Evolutionary conservation across 2,888 invertebrate species (phyloP).

Genomic region (Drosophila parthenogenetica): DNA sequence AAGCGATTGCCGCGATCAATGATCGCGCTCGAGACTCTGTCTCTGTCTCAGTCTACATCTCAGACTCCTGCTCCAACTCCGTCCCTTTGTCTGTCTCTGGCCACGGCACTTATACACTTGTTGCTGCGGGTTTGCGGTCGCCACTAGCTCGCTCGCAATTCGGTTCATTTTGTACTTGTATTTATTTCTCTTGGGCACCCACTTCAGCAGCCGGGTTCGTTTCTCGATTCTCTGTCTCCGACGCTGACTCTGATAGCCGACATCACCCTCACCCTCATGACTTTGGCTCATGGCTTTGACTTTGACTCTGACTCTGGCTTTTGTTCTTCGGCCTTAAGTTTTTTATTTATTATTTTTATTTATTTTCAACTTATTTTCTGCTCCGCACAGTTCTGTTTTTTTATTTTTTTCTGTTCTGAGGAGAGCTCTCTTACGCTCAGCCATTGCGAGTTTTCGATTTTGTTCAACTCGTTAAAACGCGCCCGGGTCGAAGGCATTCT

Average conservation of each 20-base stretch:
- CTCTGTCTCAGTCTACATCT: constrained; percentile 21
- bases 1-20: constrained; percentile 83
- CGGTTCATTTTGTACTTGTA: constrained; percentile 64
- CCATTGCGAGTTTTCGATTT: constrained; percentile 71
- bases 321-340: constrained; percentile 64
- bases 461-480: constrained; percentile 83
- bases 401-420: constrained; percentile 15
- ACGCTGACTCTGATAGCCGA: constrained; percentile 45
- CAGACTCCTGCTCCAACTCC: constrained; percentile 9
- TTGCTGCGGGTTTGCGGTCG: constrained; percentile 83
- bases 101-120: constrained; percentile 83
- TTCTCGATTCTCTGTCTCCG: constrained; percentile 22
- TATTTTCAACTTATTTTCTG: constrained; percentile 77
- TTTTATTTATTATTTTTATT: constrained; percentile 73
- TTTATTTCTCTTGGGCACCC: constrained; percentile 46
- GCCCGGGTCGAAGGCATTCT: constrained; percentile 79
- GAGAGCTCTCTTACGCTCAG: constrained; percentile 58
- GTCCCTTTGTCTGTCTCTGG: constrained; percentile 17
- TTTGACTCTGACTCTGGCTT: constrained; percentile 35
- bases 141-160: constrained; percentile 72
- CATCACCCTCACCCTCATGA: constrained; percentile 70
- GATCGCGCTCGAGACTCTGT: constrained; percentile 60
- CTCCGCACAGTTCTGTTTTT: not conserved
- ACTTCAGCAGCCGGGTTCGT: constrained; percentile 34
- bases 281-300: constrained; percentile 51